Conservation (phyloP, 2,888 invertebrate species). For the Pristionchus exspectatus region DNA sequence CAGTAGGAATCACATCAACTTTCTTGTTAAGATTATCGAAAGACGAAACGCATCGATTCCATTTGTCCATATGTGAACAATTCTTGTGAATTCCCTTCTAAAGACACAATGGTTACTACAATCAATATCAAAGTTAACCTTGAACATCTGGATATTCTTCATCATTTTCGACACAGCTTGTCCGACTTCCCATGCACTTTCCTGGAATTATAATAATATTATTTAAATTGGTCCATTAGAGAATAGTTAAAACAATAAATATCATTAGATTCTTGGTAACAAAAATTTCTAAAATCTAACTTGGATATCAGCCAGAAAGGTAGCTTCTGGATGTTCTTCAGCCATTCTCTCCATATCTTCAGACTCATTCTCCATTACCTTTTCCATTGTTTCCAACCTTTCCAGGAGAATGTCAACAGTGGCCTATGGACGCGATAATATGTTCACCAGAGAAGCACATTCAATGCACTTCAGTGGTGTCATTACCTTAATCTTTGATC, state of each 20-base stretch:
- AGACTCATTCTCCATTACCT: background rate
- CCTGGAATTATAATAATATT: background rate
- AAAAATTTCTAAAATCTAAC: background rate
- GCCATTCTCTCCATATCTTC: background rate
- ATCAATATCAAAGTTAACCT: background rate
- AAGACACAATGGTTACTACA: background rate
- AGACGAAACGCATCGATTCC: background rate
- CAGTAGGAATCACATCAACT: constrained; percentile 1
- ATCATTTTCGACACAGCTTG: background rate
- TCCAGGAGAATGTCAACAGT: background rate
- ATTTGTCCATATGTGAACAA: background rate
- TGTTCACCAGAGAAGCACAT: background rate
- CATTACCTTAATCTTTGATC: background rate
- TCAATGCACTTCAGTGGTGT: background rate
- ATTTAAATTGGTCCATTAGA: background rate
- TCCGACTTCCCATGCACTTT: background rate
- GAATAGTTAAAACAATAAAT: too few species aligned
- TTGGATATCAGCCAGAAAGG: background rate
- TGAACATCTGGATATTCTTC: background rate
- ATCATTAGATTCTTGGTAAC: background rate
- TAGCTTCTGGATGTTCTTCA: constrained; percentile 8
- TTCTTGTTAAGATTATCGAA: background rate
- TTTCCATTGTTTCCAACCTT: background rate
- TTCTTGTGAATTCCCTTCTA: background rate
- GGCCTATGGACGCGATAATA: background rate